Evolutionary conservation across 2,113 vertebrate genomes (phyloP), one percentile per base, ranked within the genome.

Genomic region (Mirounga angustirostris): DNA sequence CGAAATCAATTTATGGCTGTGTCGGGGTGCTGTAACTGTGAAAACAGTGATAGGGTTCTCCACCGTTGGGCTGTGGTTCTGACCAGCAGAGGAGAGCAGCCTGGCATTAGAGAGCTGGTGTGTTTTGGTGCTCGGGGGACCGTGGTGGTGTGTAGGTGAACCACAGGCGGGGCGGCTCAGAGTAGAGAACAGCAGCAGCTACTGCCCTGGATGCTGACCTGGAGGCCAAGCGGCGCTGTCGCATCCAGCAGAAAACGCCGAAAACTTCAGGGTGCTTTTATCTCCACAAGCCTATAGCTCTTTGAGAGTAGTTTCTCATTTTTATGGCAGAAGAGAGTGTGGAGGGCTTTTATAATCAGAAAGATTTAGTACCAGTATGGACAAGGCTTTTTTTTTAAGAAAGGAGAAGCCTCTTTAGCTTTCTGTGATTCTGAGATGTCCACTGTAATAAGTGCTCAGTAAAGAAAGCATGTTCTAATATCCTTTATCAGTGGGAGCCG

Each of bases 21-120:
- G 7, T 52, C 33, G 8, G 4, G 50, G 4, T 0, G 0, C 82
- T 36, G 0, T 36, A 5, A 11, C 28, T 24, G 1, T 43, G 10
- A 15, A 43, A 36, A n/a, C 26, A n/a, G 9, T 78, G 19, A 26
- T 8, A 24, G 33, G 4, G 12, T 67, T 65, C 71, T 78, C 56
- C 15, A 7, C 50, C 36, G 0, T 33, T 36, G 79, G 33, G 1
- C 22, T 9, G n/a, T 16, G 12, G 50, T 26, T 36, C 3, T 43
- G 56, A 91, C 22, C 22, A 40, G 10, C 61, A 26, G 46, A 87
- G 26, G 22, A 76, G 13, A 61, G 22, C 24, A 11, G 21, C 59
- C 26, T 58, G 21, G 8, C 56, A 24, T 58, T 36, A n/a, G 73
- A 58, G 63, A 79, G 10, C 4, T 56, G n/a, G 3, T 43, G 7